Evolutionary conservation across 2,888 invertebrate genomes (phyloP).

Genomic region (Hemicrepidius hirtus): DNA sequence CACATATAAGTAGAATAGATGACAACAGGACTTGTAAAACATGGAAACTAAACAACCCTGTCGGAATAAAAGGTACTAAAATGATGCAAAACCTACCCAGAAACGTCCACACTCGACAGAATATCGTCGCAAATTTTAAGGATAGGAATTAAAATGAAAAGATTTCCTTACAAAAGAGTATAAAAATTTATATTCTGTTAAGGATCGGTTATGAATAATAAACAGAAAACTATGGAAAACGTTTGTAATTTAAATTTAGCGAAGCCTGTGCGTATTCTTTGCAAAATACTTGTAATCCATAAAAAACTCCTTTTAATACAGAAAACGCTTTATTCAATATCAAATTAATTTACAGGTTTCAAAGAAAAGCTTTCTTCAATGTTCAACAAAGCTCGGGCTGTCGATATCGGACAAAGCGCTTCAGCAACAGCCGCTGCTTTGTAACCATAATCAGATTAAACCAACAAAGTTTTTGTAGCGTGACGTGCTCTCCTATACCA

Average conservation of each 20-base stretch:
- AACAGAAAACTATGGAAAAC: neutral
- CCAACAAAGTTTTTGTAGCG: constrained; percentile 56
- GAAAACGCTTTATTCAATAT: constrained; percentile 50
- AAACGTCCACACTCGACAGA: too few relatives aligned
- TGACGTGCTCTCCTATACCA: constrained; percentile 34
- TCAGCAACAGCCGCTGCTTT: constrained; percentile 49
- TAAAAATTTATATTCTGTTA: neutral
- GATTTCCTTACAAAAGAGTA: neutral
- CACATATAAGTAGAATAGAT: neutral
- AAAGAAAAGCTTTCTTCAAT: constrained; percentile 47
- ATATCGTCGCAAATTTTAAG: too few relatives aligned
- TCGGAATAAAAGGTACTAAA: too few relatives aligned
- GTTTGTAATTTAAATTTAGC: constrained; percentile 16
- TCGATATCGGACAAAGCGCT: constrained; percentile 51
- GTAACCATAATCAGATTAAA: constrained; percentile 59
- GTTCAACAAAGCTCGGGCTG: constrained; percentile 49
- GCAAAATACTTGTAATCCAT: constrained; percentile 14
- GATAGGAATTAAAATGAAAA: neutral
- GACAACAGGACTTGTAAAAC: too few relatives aligned
- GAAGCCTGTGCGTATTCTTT: neutral
- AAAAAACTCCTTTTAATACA: constrained; percentile 42
- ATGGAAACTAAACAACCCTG: too few relatives aligned
- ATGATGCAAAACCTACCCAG: too few relatives aligned
- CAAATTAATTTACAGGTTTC: constrained; percentile 53
- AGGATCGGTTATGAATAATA: constrained; percentile 5